Base-by-base conservation (phyloP, 2,888 invertebrate species). In the Sialis lutaria region DNA sequence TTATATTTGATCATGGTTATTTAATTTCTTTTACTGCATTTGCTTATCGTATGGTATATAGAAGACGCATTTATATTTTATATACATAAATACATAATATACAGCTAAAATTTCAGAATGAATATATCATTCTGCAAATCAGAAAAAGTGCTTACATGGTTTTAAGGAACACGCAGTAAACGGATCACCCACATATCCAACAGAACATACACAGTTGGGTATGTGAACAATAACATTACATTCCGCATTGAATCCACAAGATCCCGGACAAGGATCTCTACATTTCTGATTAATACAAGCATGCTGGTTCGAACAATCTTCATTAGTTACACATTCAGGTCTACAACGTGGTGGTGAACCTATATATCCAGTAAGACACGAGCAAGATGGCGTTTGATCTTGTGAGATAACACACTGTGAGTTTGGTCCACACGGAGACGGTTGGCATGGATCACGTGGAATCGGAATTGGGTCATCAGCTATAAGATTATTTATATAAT, bases 181-280 rank as follows among this genome's bases (percentile, higher is more conserved):
- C 7, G 82, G 79, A 68, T 82, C 75, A 49, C 82, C 82, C 41
- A 72, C 71, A 56, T 71, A 76, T 42, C 75, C 77, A 53, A 75
- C 70, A 50, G 75, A 67, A 57, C 84, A 85, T 43, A 77, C 74
- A 59, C 84, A 84, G 57, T 81, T 78, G 1, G 83, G 82, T 49
- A 82, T 75, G 55, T 85, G 84, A 55, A 80, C 78, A 48, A 79
- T 73, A 42, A 84, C 82, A 60, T 78, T 74, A 59, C 84, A 85
- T 53, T 73, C 67, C 31, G 84, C 80, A 51, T 78, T 77, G 13
- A 74, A 67, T 5, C 83, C 84, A 58, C 84, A 85, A 8, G 80
- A 79, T 50, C 82, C 82, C 41, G 77, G 75, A 54, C 84, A 85
- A 33, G 83, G 83, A 60, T 85, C 79, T 37, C 73, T 70, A 56